Evolutionary conservation across 2,888 invertebrate species (phyloP), one percentile per base, ranked within the genome.

Genomic region (Ochropacha duplaris): DNA sequence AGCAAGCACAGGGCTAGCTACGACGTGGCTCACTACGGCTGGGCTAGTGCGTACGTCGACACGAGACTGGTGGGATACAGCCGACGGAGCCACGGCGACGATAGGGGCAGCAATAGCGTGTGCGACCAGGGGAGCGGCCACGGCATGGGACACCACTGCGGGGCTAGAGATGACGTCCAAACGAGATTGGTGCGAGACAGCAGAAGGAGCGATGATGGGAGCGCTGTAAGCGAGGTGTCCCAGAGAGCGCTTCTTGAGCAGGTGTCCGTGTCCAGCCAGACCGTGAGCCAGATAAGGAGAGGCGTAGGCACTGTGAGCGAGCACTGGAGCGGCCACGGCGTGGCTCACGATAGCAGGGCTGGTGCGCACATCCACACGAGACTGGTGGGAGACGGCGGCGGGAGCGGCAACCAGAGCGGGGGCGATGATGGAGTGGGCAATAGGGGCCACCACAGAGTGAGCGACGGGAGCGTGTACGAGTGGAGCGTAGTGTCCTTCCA

Each of bases 181-280:
- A 55, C 91, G 90, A 66, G 94, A 93, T 73, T 94, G 93, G 72
- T 90, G 92, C 4, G 92, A 92, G 8, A 94, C 92, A 31, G 87
- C 88, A 52, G 93, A 79, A 19, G 93, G 87, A 36, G 90, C 64
- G 22, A 74, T 62, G 55, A 76, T 57, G 61, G 83, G 76, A 31
- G 86, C 71, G 79, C 82, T 56, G 73, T 81, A 71, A 0, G 83
- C 78, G 65, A 78, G 61, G 74, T 83, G 78, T 57, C 78, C 56
- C 52, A 72, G 65, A 59, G 76, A 62, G 58, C 69, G 69, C 49
- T 57, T 59, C 22, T 54, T 54, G 44, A 52, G 14, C 76, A 75
- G 56, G 78, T 52, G 52, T 31, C 69, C 57, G 77, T 71, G 52
- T 54, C 74, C 81, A 52, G 71, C 70, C 54, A 77, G 66, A 55